Percentiles rank a stretch among this genome's conserved stretches.
Evolutionary conservation across 2,113 vertebrate genomes (phyloP).

Genomic region (Leptodactylus fuscus): DNA sequence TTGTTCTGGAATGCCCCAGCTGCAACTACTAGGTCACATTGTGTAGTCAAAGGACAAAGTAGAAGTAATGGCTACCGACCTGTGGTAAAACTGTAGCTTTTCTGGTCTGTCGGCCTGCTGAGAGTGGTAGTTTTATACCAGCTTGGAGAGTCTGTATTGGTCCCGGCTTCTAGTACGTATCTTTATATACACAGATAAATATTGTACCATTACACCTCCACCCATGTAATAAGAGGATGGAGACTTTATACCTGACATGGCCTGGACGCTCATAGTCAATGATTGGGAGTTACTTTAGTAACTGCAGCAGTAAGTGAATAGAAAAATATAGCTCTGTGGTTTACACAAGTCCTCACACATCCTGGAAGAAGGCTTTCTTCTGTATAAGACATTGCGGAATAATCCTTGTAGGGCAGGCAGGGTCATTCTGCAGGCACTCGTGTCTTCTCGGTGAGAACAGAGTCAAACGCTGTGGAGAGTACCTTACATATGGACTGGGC

Average conservation of each 20-base stretch:
- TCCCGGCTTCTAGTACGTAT: not conserved
- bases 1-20: too few relatives aligned
- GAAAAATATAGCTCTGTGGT: slow-evolving; percentile 28
- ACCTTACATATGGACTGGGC: slow-evolving; percentile 97
- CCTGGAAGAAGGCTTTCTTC: not conserved
- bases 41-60: too few relatives aligned
- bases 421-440: slow-evolving; percentile 68
- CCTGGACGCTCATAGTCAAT: not conserved
- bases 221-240: not conserved
- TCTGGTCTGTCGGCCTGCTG: too few relatives aligned
- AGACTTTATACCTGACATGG: not conserved
- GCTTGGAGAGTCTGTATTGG: not conserved
- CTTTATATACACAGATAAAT: not conserved
- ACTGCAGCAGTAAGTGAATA: not conserved
- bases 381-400: not conserved
- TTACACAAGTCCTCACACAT: not conserved
- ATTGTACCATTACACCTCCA: not conserved
- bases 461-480: slow-evolving; percentile 91
- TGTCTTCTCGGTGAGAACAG: slow-evolving; percentile 87
- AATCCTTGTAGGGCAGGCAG: not conserved
- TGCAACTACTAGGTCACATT: too few relatives aligned
- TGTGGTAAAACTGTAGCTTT: too few relatives aligned
- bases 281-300: not conserved
- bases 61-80: too few relatives aligned
- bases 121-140: too few relatives aligned